A percentile compares a stretch with the other conserved stretches of the same genome.
Conservation (phyloP, 2,888 invertebrate species). For the Andrena camellia region DNA sequence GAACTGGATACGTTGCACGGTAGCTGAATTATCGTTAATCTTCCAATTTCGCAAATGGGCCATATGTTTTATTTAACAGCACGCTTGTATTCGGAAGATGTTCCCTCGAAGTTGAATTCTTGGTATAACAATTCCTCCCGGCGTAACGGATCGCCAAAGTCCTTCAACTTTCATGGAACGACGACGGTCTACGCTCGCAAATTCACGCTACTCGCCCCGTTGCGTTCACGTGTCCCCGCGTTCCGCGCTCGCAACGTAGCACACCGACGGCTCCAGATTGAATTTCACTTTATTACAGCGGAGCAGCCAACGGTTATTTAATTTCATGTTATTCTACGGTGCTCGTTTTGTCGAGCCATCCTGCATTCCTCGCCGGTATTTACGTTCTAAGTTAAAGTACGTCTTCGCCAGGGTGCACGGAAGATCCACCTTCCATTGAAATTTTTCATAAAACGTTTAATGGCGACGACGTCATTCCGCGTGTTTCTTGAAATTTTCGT, state of each 20-base stretch:
- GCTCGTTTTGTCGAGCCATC: slow-evolving; percentile 20
- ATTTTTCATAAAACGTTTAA: slow-evolving; percentile 1
- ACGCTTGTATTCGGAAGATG: slow-evolving; percentile 1
- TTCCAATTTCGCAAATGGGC: background rate
- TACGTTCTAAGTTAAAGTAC: background rate
- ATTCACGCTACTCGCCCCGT: background rate
- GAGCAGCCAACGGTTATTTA: slow-evolving; percentile 25
- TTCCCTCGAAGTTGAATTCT: slow-evolving; percentile 33
- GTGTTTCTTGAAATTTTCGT: background rate
- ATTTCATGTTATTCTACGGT: slow-evolving; percentile 24
- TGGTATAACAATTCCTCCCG: slow-evolving; percentile 12
- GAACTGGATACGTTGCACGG: background rate
- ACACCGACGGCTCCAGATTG: slow-evolving; percentile 29
- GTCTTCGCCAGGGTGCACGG: too few species aligned
- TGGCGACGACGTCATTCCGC: background rate
- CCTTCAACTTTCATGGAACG: background rate
- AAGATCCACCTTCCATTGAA: background rate
- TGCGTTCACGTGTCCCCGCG: background rate
- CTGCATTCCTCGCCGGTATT: slow-evolving; percentile 6
- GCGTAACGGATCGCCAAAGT: slow-evolving; percentile 2
- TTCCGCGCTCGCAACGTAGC: slow-evolving; percentile 41
- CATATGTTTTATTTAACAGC: slow-evolving; percentile 3
- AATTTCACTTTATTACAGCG: slow-evolving; percentile 37
- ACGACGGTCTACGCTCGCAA: background rate
- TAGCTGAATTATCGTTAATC: background rate